These are phyloP conservation scores for Antechinus flavipes DNA, from an alignment of 2,113 vertebrate genomes.

Conservation along the genomic window DNA sequence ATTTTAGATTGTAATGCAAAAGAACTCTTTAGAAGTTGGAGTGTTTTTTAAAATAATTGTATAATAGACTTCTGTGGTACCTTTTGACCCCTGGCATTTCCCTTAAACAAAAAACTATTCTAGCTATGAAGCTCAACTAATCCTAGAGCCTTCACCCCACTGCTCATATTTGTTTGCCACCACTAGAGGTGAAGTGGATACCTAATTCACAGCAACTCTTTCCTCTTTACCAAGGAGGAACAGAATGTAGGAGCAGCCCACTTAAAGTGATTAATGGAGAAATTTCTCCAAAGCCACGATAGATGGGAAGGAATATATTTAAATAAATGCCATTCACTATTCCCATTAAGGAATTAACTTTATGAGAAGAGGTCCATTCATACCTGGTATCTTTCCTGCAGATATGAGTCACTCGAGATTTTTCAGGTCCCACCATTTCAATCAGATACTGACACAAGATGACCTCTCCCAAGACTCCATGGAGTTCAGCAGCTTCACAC, in stretches of 20 bases:
- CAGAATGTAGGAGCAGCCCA: background rate
- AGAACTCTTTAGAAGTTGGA: background rate
- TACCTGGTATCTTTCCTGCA: constrained; percentile 87
- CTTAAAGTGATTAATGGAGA: background rate
- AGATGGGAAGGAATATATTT: background rate
- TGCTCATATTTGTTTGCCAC: background rate
- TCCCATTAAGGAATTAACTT: background rate
- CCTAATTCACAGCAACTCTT: background rate
- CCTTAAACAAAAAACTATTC: background rate
- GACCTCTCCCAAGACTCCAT: constrained; percentile 81
- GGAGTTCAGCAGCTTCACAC: constrained; percentile 68
- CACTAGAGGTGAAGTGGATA: background rate
- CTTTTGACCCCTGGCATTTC: background rate
- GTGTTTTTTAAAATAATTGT: background rate
- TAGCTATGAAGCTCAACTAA: background rate
- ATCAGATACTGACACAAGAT: constrained; percentile 86
- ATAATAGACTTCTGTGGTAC: background rate
- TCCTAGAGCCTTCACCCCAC: background rate
- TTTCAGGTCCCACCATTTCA: constrained; percentile 82
- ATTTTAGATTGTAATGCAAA: background rate
- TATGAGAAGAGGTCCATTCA: background rate
- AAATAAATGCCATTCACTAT: background rate
- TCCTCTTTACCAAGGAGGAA: background rate
- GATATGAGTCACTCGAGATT: constrained; percentile 85
- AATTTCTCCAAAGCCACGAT: background rate